Percentiles rank a stretch among this genome's conserved stretches.
phyloP scores from a whole-genome alignment of 2,113 vertebrate genomes.

The Abramis brama region DNA sequence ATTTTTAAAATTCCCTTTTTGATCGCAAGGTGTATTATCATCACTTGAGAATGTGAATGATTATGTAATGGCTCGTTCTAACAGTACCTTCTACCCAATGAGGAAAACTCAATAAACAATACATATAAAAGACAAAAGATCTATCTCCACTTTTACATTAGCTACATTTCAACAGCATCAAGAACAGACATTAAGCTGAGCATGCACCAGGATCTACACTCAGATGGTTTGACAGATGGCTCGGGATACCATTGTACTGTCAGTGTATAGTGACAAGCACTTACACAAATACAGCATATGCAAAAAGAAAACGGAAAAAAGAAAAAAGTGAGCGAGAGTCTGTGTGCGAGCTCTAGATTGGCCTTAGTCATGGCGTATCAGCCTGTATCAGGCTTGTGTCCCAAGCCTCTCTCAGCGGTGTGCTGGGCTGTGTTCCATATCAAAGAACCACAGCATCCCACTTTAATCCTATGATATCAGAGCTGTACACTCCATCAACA shows the following conservation, averaged over 20 bases:
- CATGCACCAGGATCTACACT: constrained; percentile 3
- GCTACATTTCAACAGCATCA: neutral
- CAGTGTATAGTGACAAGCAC: neutral
- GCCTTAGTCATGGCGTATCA: constrained; percentile 23
- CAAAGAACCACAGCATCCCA: constrained; percentile 20
- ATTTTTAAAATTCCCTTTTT: neutral
- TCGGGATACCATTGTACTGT: neutral
- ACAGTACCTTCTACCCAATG: neutral
- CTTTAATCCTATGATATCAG: constrained; percentile 39
- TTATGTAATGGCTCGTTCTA: neutral
- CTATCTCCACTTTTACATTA: neutral
- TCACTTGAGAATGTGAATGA: neutral
- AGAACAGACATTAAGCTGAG: neutral
- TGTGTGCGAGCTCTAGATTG: constrained; percentile 28
- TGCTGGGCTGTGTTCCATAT: constrained; percentile 54
- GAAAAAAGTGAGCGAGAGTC: constrained; percentile 48
- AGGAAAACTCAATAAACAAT: neutral
- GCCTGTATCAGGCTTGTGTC: constrained; percentile 25
- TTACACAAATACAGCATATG: constrained; percentile 25
- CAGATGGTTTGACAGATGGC: constrained; percentile 29
- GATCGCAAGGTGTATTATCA: neutral
- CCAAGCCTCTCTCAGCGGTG: constrained; percentile 35
- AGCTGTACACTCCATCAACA: constrained; percentile 40
- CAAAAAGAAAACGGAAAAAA: neutral
- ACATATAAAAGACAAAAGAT: neutral